These are phyloP conservation scores for Drosophila ustulata DNA, from an alignment of 2,888 invertebrate species.

Conservation along the genomic window DNA sequence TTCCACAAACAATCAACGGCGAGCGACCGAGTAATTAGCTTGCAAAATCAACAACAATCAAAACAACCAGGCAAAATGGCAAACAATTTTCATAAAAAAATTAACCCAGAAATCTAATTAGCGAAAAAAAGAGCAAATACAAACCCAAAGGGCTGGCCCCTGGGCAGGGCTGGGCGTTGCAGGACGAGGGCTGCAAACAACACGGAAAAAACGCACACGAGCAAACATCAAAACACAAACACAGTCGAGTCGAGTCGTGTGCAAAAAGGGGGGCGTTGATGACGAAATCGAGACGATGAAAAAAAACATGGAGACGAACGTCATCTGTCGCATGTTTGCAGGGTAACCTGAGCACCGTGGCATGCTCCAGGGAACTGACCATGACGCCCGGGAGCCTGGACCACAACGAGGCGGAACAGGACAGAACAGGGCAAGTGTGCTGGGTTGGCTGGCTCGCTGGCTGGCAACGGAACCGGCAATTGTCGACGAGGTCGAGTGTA, in stretches of 20 bases:
- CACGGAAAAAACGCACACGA: constrained; percentile 12
- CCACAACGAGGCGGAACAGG: too few relatives aligned
- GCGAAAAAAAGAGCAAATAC: constrained; percentile 34
- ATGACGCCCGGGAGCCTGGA: constrained; percentile 17
- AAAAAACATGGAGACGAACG: constrained; percentile 32
- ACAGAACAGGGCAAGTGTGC: background rate
- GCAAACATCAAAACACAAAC: constrained; percentile 24
- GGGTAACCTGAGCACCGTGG: constrained; percentile 40
- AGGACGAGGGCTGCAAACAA: constrained; percentile 18
- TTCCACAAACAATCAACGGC: constrained; percentile 28
- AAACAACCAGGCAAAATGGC: constrained; percentile 46
- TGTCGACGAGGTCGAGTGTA: constrained; percentile 46
- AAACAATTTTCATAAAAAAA: constrained; percentile 53
- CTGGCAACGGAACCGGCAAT: constrained; percentile 54
- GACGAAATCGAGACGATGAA: constrained; percentile 70
- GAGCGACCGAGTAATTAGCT: constrained; percentile 61
- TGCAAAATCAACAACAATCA: constrained; percentile 59
- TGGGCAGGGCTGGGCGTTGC: constrained; percentile 25
- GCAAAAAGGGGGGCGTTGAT: constrained; percentile 59
- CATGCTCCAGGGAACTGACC: constrained; percentile 26
- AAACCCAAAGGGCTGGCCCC: background rate
- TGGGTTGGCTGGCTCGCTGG: background rate
- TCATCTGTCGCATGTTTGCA: constrained; percentile 58
- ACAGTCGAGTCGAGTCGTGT: background rate
- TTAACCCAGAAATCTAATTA: constrained; percentile 83